These are phyloP conservation scores for Bradypodion ventrale DNA, from an alignment of 2,797 vertebrate genomes.

Conservation along the genomic window DNA sequence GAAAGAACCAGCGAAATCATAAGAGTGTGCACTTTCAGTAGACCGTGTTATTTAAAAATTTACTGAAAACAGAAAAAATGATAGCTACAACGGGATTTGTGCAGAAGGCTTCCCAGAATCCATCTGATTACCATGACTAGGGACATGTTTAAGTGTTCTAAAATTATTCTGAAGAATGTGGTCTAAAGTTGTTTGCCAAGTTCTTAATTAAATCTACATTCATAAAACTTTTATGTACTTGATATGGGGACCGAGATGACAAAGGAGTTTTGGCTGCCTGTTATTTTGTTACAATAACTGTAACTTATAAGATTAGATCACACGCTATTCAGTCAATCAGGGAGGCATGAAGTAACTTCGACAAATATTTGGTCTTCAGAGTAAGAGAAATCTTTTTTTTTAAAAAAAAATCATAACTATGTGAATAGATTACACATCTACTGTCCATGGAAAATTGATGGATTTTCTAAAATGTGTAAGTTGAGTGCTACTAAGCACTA, in stretches of 20 bases:
- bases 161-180: conserved; percentile 28
- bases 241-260: conserved; percentile 44
- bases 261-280: conserved; percentile 46
- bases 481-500: conserved; percentile 38
- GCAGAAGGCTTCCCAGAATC: conserved; percentile 42
- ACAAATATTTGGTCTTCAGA: neutral
- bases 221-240: neutral
- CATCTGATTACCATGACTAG: conserved; percentile 28
- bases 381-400: neutral
- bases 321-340: conserved; percentile 52
- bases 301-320: conserved; percentile 46
- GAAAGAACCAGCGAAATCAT: conserved; percentile 58
- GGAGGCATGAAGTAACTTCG: neutral
- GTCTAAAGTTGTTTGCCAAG: conserved; percentile 25
- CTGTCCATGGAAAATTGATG: conserved; percentile 51
- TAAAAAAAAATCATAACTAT: neutral
- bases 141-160: conserved; percentile 42
- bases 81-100: conserved; percentile 37
- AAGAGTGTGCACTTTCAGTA: conserved; percentile 51
- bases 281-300: conserved; percentile 25
- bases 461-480: conserved; percentile 32
- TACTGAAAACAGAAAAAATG: conserved; percentile 53
- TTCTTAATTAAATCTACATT: conserved; percentile 42
- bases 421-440: conserved; percentile 10
- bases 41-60: conserved; percentile 47